Evolutionary conservation across 2,113 vertebrate species (phyloP).

Genomic region (Tautogolabrus adspersus): DNA sequence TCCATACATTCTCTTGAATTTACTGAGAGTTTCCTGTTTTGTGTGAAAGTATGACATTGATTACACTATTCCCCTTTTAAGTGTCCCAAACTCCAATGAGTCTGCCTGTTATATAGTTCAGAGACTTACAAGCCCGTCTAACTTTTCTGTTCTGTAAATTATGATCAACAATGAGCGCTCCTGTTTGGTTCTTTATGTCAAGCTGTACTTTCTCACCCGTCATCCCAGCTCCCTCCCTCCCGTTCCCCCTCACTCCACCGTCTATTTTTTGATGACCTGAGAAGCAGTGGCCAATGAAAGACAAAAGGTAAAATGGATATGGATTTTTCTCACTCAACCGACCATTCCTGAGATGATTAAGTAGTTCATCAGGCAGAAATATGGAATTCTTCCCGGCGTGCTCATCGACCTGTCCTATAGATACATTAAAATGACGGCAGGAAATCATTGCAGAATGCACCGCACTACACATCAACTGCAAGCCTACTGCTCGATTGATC

Average conservation of each 20-base stretch:
- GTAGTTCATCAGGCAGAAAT: constrained; percentile 84
- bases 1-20: background rate
- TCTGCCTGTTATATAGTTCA: background rate
- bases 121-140: background rate
- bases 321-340: constrained; percentile 82
- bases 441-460: constrained; percentile 83
- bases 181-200: constrained; percentile 9
- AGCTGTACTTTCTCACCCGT: constrained; percentile 14
- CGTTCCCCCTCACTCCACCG: constrained; percentile 21
- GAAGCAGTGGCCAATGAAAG: constrained; percentile 80
- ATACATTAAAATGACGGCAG: constrained; percentile 84
- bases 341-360: constrained; percentile 83
- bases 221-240: background rate
- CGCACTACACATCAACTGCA: constrained; percentile 74
- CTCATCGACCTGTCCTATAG: constrained; percentile 79
- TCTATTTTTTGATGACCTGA: constrained; percentile 80
- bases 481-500: constrained; percentile 74
- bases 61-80: background rate
- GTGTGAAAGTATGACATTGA: background rate
- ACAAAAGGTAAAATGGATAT: constrained; percentile 85
- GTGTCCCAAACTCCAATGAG: background rate
- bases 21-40: background rate
- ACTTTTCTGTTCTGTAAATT: constrained; percentile 22
- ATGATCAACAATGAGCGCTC: constrained; percentile 22
- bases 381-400: constrained; percentile 82